Evolutionary conservation across 2,888 invertebrate species (phyloP).

Genomic region (Drosophila robusta): DNA sequence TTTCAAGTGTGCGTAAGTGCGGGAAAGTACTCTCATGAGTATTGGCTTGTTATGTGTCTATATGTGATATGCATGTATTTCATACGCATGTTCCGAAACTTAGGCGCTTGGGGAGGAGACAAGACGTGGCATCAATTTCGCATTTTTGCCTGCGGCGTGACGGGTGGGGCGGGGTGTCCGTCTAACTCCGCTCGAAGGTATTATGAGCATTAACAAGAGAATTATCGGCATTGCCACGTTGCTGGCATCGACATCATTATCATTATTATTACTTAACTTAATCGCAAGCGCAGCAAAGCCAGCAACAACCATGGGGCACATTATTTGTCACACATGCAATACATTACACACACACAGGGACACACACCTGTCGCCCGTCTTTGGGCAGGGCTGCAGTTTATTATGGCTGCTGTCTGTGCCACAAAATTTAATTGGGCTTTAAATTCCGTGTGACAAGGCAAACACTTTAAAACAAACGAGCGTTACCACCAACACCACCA

Average conservation of each 20-base stretch:
- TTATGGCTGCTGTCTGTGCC: constrained; percentile 57
- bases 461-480: constrained; percentile 53
- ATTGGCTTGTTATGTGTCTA: not conserved
- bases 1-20: constrained; percentile 4
- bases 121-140: constrained; percentile 26
- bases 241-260: constrained; percentile 49
- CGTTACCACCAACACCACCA: constrained; percentile 11
- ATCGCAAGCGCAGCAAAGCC: constrained; percentile 42
- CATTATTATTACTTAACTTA: constrained; percentile 59
- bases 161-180: not conserved
- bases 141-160: constrained; percentile 5
- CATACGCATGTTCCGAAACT: constrained; percentile 10
- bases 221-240: constrained; percentile 59
- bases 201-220: constrained; percentile 49
- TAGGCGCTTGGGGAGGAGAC: constrained; percentile 20
- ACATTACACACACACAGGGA: constrained; percentile 7
- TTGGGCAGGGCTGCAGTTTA: constrained; percentile 40
- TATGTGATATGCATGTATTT: not conserved
- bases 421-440: constrained; percentile 74
- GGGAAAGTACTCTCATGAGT: constrained; percentile 1
- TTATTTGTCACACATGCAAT: constrained; percentile 48
- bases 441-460: constrained; percentile 52
- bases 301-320: constrained; percentile 41
- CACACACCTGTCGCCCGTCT: constrained; percentile 28
- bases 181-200: not conserved